phyloP scores from a whole-genome alignment of 30 jellyfish, hydroid and myxozoan genomes.

The Turritopsis dohrnii region DNA sequence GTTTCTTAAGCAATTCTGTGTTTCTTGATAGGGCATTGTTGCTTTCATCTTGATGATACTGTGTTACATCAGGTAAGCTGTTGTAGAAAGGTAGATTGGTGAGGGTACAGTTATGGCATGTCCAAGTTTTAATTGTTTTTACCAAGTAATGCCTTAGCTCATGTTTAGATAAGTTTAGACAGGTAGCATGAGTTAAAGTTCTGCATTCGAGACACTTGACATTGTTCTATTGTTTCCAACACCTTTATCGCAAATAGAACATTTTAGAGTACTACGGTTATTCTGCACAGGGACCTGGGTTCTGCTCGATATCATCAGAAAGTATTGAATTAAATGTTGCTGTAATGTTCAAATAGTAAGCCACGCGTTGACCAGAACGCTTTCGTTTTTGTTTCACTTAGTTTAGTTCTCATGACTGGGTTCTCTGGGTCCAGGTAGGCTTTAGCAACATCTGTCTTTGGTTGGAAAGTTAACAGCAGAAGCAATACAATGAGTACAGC shows the following conservation, averaged over 20 bases:
- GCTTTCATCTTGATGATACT: background rate
- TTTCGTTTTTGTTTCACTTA: too few relatives aligned
- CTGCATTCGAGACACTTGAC: background rate
- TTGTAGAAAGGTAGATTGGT: too few relatives aligned
- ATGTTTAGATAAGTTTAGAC: background rate
- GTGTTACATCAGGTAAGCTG: too few relatives aligned
- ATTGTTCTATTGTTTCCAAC: slow-evolving; percentile 1
- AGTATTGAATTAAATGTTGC: background rate
- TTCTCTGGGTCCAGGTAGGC: too few relatives aligned
- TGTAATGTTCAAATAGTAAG: too few relatives aligned
- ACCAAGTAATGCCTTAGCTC: slow-evolving; percentile 2
- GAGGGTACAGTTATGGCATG: slow-evolving; percentile 2
- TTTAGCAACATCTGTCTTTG: too few relatives aligned
- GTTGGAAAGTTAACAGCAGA: too few relatives aligned
- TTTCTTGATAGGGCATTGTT: background rate
- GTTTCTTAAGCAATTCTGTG: background rate
- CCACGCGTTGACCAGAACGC: too few relatives aligned
- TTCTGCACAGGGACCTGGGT: too few relatives aligned
- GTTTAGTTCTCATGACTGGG: too few relatives aligned
- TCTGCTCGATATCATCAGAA: background rate
- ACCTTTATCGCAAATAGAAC: background rate
- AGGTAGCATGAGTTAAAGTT: background rate
- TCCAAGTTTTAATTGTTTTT: background rate
- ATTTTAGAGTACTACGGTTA: background rate
- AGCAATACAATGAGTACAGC: too few relatives aligned